A percentile compares a stretch with the other conserved stretches of the same genome.
These are phyloP conservation scores for Jaculus jaculus DNA, from an alignment of 2,113 vertebrate genomes.

Conservation along the genomic window DNA sequence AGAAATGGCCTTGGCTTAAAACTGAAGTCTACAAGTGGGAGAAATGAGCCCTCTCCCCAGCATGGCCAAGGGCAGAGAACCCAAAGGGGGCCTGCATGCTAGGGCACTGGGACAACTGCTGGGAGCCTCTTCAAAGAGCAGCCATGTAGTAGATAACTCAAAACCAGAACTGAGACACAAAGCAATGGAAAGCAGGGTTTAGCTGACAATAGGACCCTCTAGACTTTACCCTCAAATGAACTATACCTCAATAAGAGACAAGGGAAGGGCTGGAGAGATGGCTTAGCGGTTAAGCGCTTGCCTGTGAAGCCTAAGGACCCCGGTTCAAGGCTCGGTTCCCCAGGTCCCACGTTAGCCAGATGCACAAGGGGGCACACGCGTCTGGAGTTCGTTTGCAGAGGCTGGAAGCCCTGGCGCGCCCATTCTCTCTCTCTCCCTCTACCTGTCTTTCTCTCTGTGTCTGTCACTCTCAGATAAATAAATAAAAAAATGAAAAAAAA, in stretches of 20 bases:
- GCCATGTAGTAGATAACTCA: not conserved
- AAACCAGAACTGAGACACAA: not conserved
- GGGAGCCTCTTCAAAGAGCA: not conserved
- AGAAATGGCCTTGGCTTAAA: not conserved
- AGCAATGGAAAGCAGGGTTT: not conserved
- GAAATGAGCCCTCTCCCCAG: not conserved
- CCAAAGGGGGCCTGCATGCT: not conserved
- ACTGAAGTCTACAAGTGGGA: not conserved
- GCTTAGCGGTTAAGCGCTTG: no score
- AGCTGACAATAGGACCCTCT: not conserved
- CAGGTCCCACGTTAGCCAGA: no score
- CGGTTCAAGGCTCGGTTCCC: no score
- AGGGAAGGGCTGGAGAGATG: no score
- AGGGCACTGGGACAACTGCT: not conserved
- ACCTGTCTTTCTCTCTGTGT: no score
- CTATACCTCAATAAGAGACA: not conserved
- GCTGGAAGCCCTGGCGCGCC: no score
- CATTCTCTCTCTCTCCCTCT: no score
- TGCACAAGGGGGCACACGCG: no score
- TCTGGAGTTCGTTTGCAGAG: no score
- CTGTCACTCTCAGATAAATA: no score
- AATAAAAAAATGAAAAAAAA: no score
- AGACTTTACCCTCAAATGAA: not conserved
- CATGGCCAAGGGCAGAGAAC: not conserved
- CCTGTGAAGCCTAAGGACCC: no score